Evolutionary conservation across 2,113 vertebrate genomes (phyloP).

Genomic region (Chrysochloris asiatica): DNA sequence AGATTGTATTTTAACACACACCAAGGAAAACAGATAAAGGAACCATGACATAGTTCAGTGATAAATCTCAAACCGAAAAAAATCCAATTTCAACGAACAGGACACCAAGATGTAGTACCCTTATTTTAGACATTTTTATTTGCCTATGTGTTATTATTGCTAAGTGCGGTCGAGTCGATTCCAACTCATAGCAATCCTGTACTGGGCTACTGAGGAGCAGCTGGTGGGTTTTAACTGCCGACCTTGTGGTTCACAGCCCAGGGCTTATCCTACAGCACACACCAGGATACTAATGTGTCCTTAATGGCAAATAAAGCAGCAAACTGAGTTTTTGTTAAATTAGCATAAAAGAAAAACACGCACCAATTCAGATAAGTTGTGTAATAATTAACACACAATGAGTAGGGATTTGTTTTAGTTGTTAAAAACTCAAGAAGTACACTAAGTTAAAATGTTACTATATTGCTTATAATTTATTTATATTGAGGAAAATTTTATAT

Average conservation of each 20-base stretch:
- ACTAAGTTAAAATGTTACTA: constrained; percentile 56
- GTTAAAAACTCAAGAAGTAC: constrained; percentile 52
- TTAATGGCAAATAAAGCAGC: constrained; percentile 27
- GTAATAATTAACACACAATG: constrained; percentile 54
- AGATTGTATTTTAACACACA: constrained; percentile 20
- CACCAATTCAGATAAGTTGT: constrained; percentile 46
- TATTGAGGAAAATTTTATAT: constrained; percentile 52
- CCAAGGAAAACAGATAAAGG: constrained; percentile 33
- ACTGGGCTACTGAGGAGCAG: too few relatives aligned
- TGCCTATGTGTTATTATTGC: constrained; percentile 37
- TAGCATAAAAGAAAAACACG: constrained; percentile 12
- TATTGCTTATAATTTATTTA: constrained; percentile 70
- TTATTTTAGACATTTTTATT: constrained; percentile 60
- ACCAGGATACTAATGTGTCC: too few relatives aligned
- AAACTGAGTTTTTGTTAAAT: constrained; percentile 58
- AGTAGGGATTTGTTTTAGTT: constrained; percentile 45
- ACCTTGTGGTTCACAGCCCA: too few relatives aligned
- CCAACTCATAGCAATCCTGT: too few relatives aligned
- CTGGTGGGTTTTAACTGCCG: too few relatives aligned
- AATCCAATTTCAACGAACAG: constrained; percentile 47
- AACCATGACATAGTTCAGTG: not conserved
- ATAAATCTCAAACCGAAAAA: constrained; percentile 53
- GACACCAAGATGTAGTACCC: constrained; percentile 13
- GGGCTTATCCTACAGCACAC: too few relatives aligned
- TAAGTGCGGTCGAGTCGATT: too few relatives aligned